phyloP scores from a whole-genome alignment of 2,888 invertebrate species.

The Neoascia interrupta region DNA sequence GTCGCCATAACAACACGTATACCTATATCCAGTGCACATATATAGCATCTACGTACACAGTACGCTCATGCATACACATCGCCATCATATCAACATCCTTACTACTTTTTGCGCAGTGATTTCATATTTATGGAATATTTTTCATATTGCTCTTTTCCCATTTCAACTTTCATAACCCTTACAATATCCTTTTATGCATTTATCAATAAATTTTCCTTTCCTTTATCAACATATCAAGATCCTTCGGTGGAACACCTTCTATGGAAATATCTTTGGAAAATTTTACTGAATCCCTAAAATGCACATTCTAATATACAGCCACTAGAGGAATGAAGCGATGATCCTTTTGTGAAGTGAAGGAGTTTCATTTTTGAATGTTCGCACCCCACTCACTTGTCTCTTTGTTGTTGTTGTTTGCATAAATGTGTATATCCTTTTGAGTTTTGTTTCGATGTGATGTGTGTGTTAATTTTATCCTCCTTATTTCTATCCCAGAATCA shows the following conservation, averaged over 20 bases:
- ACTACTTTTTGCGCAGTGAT: conserved; percentile 45
- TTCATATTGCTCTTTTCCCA: background rate
- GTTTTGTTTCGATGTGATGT: background rate
- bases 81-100: background rate
- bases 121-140: conserved; percentile 66
- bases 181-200: conserved; percentile 45
- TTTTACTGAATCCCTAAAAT: conserved; percentile 30
- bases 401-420: background rate
- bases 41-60: background rate
- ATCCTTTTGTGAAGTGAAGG: conserved; percentile 7
- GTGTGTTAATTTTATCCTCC: conserved; percentile 12
- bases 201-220: conserved; percentile 56
- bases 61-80: conserved; percentile 16
- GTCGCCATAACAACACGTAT: background rate
- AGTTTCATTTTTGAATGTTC: conserved; percentile 24
- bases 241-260: too few relatives aligned
- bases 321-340: background rate
- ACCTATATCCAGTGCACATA: background rate
- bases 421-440: conserved; percentile 10
- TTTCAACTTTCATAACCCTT: conserved; percentile 22
- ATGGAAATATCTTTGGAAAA: too few relatives aligned
- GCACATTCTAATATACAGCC: conserved; percentile 42
- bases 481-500: conserved; percentile 30
- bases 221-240: too few relatives aligned
- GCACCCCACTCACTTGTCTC: background rate